Evolutionary conservation across 1,140 invertebrate genomes (phyloP), one percentile per base, ranked within the genome.

Genomic region (Megathymus violae): DNA sequence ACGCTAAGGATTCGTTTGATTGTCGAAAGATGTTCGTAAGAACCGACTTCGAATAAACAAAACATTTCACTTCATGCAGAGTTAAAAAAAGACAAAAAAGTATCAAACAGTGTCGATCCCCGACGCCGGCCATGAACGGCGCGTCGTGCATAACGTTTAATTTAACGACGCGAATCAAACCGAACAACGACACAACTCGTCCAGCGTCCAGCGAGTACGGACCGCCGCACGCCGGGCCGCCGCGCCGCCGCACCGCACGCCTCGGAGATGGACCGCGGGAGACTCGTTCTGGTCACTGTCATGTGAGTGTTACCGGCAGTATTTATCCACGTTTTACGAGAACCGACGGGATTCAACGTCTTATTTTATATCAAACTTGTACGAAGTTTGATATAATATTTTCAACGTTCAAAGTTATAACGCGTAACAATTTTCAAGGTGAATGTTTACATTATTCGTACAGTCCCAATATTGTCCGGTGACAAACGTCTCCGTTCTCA

Each of bases 41-140:
- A 22, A 22, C 19, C 19, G 19, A 22, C n/a, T n/a, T n/a, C n/a
- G n/a, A n/a, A n/a, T n/a, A n/a, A n/a, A n/a, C n/a, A n/a, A n/a
- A n/a, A n/a, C n/a, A n/a, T n/a, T n/a, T n/a, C n/a, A n/a, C n/a
- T n/a, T n/a, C n/a, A n/a, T n/a, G n/a, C n/a, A n/a, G n/a, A 22
- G 16, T 6, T 3, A n/a, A 14, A 11, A 15, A 31, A 40, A 13
- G 36, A 13, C 13, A 62, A n/a, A 4, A 43, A 70, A 73, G 34
- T 62, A 64, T 68, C 65, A 71, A 71, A 38, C 31, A 3, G 6
- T 38, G 9, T 64, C 38, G 22, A 22, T 66, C 46, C 4, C 36
- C 15, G 31, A 13, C 34, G 41, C 5, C 25, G 27, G 46, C 60
- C n/a, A 19, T 66, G 70, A 73, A 76, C 63, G 73, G 62, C 34